Percentiles rank a stretch among this genome's conserved stretches.
phyloP scores from a whole-genome alignment of 2,797 vertebrate genomes.

The Notolabrus celidotus region DNA sequence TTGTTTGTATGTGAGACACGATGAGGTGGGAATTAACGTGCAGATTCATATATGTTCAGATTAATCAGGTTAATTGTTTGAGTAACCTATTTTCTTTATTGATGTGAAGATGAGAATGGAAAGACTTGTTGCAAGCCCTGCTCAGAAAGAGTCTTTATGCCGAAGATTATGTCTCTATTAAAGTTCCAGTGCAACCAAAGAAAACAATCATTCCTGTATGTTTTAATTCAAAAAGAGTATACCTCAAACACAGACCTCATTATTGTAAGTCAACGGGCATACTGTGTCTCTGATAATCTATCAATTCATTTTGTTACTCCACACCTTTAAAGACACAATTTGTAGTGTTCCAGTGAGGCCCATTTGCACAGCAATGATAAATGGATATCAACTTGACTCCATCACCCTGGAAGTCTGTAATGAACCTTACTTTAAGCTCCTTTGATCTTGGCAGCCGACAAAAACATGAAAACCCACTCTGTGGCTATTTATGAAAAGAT shows the following conservation, averaged over 20 bases:
- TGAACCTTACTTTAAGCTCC: constrained; percentile 36
- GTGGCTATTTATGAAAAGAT: constrained; percentile 55
- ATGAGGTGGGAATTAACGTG: neutral
- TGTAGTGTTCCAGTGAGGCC: constrained; percentile 11
- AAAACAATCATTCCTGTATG: neutral
- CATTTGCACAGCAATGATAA: constrained; percentile 24
- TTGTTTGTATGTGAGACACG: constrained; percentile 17
- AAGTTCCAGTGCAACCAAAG: neutral
- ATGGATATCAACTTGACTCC: constrained; percentile 22
- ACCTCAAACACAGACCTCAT: neutral
- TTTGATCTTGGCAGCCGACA: constrained; percentile 41
- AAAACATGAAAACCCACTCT: constrained; percentile 30
- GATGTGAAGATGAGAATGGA: neutral
- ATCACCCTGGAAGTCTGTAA: constrained; percentile 41
- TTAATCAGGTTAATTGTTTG: constrained; percentile 11
- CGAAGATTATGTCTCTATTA: neutral
- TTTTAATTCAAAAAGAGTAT: neutral
- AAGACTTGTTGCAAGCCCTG: neutral
- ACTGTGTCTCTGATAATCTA: neutral
- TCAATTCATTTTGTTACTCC: neutral
- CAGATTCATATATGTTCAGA: neutral
- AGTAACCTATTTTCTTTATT: neutral
- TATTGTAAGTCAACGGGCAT: neutral
- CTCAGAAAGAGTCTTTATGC: neutral
- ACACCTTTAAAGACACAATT: neutral